These are phyloP conservation scores for Petrolisthes manimaculis DNA, from an alignment of 2,888 invertebrate species.

Conservation along the genomic window DNA sequence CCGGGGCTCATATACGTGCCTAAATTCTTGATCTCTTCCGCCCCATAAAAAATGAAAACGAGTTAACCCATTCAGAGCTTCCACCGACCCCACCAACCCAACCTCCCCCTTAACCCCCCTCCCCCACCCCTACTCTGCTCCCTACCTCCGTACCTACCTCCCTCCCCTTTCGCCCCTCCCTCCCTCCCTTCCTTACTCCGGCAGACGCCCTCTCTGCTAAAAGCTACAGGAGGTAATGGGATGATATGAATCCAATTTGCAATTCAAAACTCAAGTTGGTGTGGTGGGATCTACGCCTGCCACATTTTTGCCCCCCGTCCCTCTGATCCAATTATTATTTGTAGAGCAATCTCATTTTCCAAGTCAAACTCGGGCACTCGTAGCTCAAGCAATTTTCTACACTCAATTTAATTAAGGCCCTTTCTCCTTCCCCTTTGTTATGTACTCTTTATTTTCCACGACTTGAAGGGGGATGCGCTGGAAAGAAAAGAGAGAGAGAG, in stretches of 20 bases:
- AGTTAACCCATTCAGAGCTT: neutral
- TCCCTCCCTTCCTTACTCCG: neutral
- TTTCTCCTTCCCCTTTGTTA: neutral
- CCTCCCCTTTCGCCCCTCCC: neutral
- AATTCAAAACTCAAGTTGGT: conserved; percentile 45
- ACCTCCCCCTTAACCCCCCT: neutral
- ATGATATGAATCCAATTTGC: conserved; percentile 48
- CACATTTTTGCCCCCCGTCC: conserved; percentile 4
- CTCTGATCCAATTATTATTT: conserved; percentile 40
- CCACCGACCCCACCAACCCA: neutral
- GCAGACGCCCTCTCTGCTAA: conserved; percentile 18
- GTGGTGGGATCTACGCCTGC: conserved; percentile 18
- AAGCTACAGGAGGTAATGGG: conserved; percentile 35
- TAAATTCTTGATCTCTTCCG: neutral
- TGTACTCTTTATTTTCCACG: neutral
- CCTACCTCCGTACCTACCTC: neutral
- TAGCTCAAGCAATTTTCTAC: conserved; percentile 23
- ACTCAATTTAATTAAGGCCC: conserved; percentile 9
- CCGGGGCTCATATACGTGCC: too few relatives aligned
- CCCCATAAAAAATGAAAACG: too few relatives aligned
- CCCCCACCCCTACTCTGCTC: neutral
- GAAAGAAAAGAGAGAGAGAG: neutral
- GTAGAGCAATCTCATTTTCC: conserved; percentile 46
- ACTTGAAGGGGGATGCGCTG: neutral
- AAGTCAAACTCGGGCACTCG: conserved; percentile 29